Percentiles rank a stretch among this genome's conserved stretches.
Conservation (phyloP, 2,797 vertebrate species). For the Nothura maculosa region DNA sequence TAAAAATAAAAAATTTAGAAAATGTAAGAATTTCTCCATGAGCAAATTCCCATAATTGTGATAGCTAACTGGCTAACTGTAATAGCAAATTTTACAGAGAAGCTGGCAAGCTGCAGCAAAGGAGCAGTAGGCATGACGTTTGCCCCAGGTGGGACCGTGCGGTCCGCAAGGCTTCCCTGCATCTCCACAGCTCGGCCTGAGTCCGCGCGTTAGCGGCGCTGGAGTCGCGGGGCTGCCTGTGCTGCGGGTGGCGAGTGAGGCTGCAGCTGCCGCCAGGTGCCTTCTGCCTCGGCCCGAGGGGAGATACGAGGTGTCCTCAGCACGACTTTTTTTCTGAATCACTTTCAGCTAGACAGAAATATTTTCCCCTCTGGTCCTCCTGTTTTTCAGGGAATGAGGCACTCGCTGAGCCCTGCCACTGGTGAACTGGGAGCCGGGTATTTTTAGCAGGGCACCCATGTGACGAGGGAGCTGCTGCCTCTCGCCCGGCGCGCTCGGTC, state of each 20-base stretch:
- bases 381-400: neutral
- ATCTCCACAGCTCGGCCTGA: neutral
- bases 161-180: neutral
- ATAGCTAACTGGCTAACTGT: neutral
- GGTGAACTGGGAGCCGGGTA: constrained; percentile 23
- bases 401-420: neutral
- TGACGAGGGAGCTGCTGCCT: constrained; percentile 55
- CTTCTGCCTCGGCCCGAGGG: neutral
- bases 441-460: constrained; percentile 67
- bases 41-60: neutral
- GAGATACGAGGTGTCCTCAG: fast-evolving
- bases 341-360: neutral
- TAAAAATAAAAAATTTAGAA: neutral
- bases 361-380: neutral
- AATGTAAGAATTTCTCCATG: neutral
- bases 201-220: neutral
- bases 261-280: neutral
- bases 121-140: neutral
- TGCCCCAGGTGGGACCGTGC: fast-evolving
- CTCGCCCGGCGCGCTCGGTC: constrained; percentile 71
- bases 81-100: neutral
- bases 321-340: neutral
- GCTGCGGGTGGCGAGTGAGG: neutral
- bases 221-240: neutral
- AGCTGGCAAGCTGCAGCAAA: fast-evolving